Base-by-base conservation (phyloP, 30 jellyfish, hydroid and myxozoan species). In the Mastigias papua region DNA sequence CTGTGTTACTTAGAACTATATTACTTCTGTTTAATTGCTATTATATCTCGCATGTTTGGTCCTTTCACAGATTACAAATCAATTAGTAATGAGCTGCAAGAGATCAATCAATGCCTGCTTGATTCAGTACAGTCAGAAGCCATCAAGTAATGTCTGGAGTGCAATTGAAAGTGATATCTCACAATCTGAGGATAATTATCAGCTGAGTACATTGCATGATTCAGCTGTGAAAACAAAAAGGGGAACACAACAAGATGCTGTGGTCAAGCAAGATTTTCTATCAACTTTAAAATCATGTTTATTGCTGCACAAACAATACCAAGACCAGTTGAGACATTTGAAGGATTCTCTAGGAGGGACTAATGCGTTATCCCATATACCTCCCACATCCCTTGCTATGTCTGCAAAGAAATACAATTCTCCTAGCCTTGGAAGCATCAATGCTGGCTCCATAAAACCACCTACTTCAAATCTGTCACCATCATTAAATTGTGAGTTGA, bases 281-380 rank as follows among this genome's bases (percentile, higher is more conserved):
- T 16, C 50, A 1, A 35, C 76, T 27, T 75, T 88, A 28, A 70
- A 80, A 20, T 68, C 96, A 9, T 88, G 96, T n/a, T 33, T 88
- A 22, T 27, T 49, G 48, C 89, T 88, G 21, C 81, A 50, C 57
- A 88, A 88, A 35, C 96, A 88, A 60, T 69, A 78, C 33, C 77
- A 75, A 19, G 96, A 88, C 84, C 89, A 75, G 96, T 15, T 88
- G 31, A 75, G 90, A 26, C 88, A 88, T 84, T 88, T 88, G 87
- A 79, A 57, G 89, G 96, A 88, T 62, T 37, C 91, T 51, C 78
- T 88, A 20, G 96, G 96, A n/a, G 96, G 96, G 2, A 37, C 96
- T 23, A 87, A 88, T 78, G 62, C 89, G 26, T 60, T 88, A 11
- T 82, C 58, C 50, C 96, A 88, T 58, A 71, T 88, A 9, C 84